A percentile compares a stretch with the other conserved stretches of the same genome.
These are phyloP conservation scores for Gephyroberyx darwinii DNA, from an alignment of 2,797 vertebrate species.

Conservation along the genomic window DNA sequence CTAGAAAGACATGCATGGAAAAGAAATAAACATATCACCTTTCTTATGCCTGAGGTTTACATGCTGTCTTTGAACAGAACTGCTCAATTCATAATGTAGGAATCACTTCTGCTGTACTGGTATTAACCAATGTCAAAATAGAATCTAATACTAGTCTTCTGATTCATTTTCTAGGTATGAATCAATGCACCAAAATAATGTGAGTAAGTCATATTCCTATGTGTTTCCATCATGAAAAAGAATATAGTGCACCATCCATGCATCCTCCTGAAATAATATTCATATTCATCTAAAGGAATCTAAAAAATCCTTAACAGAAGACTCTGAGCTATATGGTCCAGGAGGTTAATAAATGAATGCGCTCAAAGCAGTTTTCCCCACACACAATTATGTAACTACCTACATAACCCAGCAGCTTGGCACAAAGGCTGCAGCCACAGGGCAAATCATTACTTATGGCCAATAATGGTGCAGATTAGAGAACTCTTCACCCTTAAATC, in stretches of 20 bases:
- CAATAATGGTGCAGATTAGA: conserved; percentile 28
- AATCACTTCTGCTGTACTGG: background rate
- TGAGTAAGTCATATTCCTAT: background rate
- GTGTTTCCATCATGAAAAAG: conserved; percentile 2
- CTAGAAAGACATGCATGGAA: conserved; percentile 15
- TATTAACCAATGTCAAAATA: background rate
- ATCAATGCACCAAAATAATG: background rate
- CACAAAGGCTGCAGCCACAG: conserved; percentile 43
- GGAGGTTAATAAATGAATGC: conserved; percentile 33
- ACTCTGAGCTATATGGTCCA: background rate
- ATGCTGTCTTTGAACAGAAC: background rate
- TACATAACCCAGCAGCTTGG: conserved; percentile 31
- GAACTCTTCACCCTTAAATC: conserved; percentile 2
- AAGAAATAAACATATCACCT: conserved; percentile 6
- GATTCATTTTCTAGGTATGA: background rate
- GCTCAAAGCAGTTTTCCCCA: conserved; percentile 4
- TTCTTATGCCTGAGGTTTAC: background rate
- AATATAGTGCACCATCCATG: conserved; percentile 12
- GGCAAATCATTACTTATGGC: conserved; percentile 27
- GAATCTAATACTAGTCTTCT: background rate
- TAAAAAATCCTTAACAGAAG: background rate
- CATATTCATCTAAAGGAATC: background rate
- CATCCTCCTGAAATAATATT: background rate
- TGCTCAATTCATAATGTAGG: background rate
- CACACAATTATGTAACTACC: conserved; percentile 69